Evolutionary conservation across 1,140 invertebrate species (phyloP), one percentile per base, ranked within the genome.

Genomic region (Lepidurus packardi): DNA sequence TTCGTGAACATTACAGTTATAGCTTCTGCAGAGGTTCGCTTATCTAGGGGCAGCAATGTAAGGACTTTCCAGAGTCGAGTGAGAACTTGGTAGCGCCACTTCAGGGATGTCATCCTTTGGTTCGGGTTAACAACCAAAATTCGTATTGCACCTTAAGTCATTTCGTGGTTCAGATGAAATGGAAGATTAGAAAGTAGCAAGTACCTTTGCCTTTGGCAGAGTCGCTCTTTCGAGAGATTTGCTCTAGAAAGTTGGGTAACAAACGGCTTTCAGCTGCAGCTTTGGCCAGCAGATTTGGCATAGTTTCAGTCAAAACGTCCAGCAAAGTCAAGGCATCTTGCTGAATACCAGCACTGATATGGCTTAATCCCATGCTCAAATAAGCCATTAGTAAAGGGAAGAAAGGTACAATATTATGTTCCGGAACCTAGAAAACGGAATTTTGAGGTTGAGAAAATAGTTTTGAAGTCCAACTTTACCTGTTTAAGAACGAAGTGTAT

Each of bases 311-410:
- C 8, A 84, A 77, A 7, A 65, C 65, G 41, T 78, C 85, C 24
- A 85, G 80, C 21, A 85, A 78, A 16, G 78, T 41, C n/a, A 86
- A 80, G 0, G 85, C 85, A 79, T 85, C 84, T 24, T 81, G 77
- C 75, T 85, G 84, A 73, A 86, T 84, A 25, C 82, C 83, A 43
- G 84, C 83, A 81, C 82, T 80, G 25, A 87, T 83, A 79, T 87
- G 86, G 3, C 84, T 86, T 84, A 86, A 85, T 9, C 84, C 84
- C 82, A 85, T 86, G 73, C 84, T 84, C 53, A 87, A 76, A 76
- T 86, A 84, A 7, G 85, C 84, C 80, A 82, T 83, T 11, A 87
- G 73, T 1, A 85, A 76, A 8, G 82, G 81, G 74, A 86, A 85
- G 78, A 86, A 85, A 2, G 85, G 83, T 8, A 80, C 77, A 21